Percentiles rank a stretch among this genome's conserved stretches.
Conservation (phyloP, 1,140 invertebrate genomes). For the Trichogramma pretiosum region DNA sequence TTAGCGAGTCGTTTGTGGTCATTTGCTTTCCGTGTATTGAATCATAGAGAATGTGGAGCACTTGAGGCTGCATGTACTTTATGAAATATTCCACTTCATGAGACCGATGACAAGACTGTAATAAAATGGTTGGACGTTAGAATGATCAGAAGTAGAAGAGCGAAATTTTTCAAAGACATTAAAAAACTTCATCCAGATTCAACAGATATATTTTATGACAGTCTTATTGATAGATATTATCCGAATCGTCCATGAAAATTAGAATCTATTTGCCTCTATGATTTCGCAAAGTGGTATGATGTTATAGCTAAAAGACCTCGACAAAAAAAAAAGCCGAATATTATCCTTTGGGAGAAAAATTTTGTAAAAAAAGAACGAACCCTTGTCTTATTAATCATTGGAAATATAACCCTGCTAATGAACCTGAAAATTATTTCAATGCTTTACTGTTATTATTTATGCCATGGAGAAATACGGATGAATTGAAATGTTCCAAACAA, state of each 20-base stretch:
- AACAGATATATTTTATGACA: neutral
- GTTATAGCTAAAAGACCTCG: neutral
- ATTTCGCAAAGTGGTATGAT: slow-evolving; percentile 11
- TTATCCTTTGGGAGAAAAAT: slow-evolving; percentile 5
- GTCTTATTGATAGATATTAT: slow-evolving; percentile 19
- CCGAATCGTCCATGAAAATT: slow-evolving; percentile 7
- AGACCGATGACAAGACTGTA: slow-evolving; percentile 26
- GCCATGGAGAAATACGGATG: slow-evolving; percentile 21
- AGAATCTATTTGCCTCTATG: slow-evolving; percentile 4
- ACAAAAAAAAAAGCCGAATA: slow-evolving; percentile 10
- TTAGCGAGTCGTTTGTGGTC: slow-evolving; percentile 17
- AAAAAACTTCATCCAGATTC: slow-evolving; percentile 8
- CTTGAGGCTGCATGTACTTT: slow-evolving; percentile 26
- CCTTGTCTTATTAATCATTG: slow-evolving; percentile 23
- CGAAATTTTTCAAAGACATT: slow-evolving; percentile 14
- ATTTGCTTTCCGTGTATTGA: slow-evolving; percentile 21
- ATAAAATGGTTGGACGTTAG: slow-evolving; percentile 29
- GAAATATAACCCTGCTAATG: slow-evolving; percentile 16
- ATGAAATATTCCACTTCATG: slow-evolving; percentile 23
- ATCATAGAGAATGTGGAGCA: slow-evolving; percentile 24
- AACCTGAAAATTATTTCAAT: slow-evolving; percentile 22
- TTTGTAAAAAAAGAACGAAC: slow-evolving; percentile 20
- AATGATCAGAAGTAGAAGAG: slow-evolving; percentile 18
- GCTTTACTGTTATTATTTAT: slow-evolving; percentile 21
- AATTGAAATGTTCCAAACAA: slow-evolving; percentile 7